Conservation (phyloP, 2,113 vertebrate genomes). For the Chloebia gouldiae region DNA sequence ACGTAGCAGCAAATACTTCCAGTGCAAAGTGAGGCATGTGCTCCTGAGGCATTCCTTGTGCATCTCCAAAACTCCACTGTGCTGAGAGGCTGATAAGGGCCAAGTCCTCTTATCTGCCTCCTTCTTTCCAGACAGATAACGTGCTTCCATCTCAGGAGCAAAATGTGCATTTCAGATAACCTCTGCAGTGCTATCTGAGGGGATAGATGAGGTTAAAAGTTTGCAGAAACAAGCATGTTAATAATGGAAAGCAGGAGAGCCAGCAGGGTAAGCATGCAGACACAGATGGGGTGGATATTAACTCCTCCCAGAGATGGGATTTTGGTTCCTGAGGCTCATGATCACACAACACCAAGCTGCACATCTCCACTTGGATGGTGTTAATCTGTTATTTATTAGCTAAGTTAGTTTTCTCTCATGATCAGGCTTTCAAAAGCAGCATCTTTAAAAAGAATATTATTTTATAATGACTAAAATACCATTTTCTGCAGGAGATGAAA, state of each 20-base stretch:
- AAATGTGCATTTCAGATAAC: neutral
- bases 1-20: neutral
- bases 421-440: neutral
- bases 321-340: neutral
- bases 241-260: neutral
- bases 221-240: neutral
- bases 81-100: neutral
- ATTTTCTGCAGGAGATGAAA: constrained; percentile 78
- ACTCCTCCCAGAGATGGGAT: neutral
- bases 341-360: neutral
- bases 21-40: neutral
- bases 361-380: neutral
- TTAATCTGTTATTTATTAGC: neutral
- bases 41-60: neutral
- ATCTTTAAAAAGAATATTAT: neutral
- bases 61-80: neutral
- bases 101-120: neutral
- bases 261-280: neutral
- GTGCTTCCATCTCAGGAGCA: neutral
- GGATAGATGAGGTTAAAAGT: neutral
- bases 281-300: neutral
- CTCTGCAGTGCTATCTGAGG: neutral
- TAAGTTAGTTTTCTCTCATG: neutral
- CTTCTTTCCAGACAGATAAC: neutral
- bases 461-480: constrained; percentile 41